A percentile compares a stretch with the other conserved stretches of the same genome.
phyloP scores from a whole-genome alignment of 2,888 invertebrate genomes.

The Cosmia trapezina region DNA sequence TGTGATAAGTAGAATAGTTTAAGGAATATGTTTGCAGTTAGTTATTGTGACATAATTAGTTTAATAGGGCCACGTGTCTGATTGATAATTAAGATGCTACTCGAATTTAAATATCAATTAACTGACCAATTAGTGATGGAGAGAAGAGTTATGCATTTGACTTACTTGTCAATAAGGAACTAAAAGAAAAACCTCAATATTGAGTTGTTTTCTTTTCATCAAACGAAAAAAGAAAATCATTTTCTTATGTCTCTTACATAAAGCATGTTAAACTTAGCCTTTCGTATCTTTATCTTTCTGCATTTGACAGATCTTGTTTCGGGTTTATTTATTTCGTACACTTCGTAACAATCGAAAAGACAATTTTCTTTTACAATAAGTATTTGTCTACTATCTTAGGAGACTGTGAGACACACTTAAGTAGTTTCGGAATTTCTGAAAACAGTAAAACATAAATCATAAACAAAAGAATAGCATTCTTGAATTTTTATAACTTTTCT shows the following conservation, averaged over 20 bases:
- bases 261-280: background rate
- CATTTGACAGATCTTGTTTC: constrained; percentile 34
- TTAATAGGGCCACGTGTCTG: background rate
- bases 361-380: background rate
- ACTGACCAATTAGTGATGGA: too few relatives aligned
- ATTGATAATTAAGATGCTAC: background rate
- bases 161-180: too few relatives aligned
- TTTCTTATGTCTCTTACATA: background rate
- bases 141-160: background rate
- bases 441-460: background rate
- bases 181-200: background rate
- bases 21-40: background rate
- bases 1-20: background rate
- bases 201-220: background rate
- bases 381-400: background rate
- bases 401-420: background rate
- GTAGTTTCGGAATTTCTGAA: background rate
- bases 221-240: background rate
- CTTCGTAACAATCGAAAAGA: background rate
- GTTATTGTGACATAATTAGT: background rate
- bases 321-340: constrained; percentile 2
- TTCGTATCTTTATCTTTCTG: constrained; percentile 16
- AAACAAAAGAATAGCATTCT: background rate
- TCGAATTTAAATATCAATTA: too few relatives aligned
- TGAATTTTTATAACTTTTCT: background rate